phyloP scores from a whole-genome alignment of 2,888 invertebrate genomes.

The Unio pictorum region DNA sequence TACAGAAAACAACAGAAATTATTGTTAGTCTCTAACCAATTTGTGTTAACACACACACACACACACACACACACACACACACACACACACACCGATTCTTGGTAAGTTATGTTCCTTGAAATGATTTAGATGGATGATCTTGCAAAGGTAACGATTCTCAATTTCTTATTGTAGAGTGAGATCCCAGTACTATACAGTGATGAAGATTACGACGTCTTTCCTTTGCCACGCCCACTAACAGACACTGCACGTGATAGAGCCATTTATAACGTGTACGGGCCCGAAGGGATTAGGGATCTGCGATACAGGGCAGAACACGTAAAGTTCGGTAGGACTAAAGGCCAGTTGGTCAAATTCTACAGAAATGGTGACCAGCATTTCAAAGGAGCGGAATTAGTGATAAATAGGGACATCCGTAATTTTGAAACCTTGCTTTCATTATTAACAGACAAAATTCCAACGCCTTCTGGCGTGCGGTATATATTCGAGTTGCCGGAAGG shows the following conservation, averaged over 20 bases:
- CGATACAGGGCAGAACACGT: slow-evolving; percentile 32
- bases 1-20: no score
- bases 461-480: slow-evolving; percentile 90
- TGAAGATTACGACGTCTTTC: slow-evolving; percentile 34
- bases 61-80: no score
- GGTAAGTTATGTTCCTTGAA: no score
- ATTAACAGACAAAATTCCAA: slow-evolving; percentile 87
- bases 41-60: no score
- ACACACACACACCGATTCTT: no score
- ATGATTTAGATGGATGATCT: no score
- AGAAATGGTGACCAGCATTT: slow-evolving; percentile 95
- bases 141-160: no score
- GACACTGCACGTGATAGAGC: slow-evolving; percentile 28
- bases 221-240: slow-evolving; percentile 35
- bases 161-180: slow-evolving; percentile 43
- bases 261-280: slow-evolving; percentile 8
- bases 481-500: slow-evolving; percentile 92
- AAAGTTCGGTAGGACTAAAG: slow-evolving; percentile 16
- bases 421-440: slow-evolving; percentile 89
- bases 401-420: slow-evolving; percentile 88
- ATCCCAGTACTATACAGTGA: slow-evolving; percentile 34
- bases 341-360: slow-evolving; percentile 83
- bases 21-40: no score
- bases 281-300: background rate
- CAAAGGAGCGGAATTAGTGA: slow-evolving; percentile 89